Conservation (phyloP, 2,113 vertebrate species). For the Setophaga petechia region DNA sequence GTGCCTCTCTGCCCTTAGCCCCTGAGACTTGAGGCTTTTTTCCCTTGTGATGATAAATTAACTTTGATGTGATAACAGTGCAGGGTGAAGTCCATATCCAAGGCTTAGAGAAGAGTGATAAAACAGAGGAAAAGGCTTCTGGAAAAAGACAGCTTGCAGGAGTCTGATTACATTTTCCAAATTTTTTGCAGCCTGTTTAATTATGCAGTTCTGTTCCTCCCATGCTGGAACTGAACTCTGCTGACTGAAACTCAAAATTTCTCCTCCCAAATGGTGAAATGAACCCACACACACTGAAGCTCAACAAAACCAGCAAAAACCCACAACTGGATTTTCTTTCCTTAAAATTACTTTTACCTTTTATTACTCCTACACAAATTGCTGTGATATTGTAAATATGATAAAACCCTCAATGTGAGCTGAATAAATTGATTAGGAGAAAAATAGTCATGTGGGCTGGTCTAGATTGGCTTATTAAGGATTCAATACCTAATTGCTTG, state of each 20-base stretch:
- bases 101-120: neutral
- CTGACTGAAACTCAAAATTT: conserved; percentile 12
- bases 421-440: conserved; percentile 71
- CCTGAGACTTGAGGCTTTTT: neutral
- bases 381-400: conserved; percentile 73
- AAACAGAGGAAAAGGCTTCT: neutral
- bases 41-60: neutral
- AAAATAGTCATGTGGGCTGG: conserved; percentile 67
- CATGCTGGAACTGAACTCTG: conserved; percentile 4
- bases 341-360: conserved; percentile 51
- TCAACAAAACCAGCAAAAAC: conserved; percentile 7
- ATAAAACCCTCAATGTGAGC: conserved; percentile 56
- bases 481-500: conserved; percentile 67
- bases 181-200: neutral
- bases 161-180: neutral
- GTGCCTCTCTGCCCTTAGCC: neutral
- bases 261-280: neutral
- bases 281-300: neutral
- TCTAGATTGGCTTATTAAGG: conserved; percentile 63
- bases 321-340: conserved; percentile 26
- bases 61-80: neutral
- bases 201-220: conserved; percentile 26
- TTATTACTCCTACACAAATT: conserved; percentile 55
- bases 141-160: neutral
- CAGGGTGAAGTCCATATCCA: neutral